A percentile compares a stretch with the other conserved stretches of the same genome.
These are phyloP conservation scores for Coregonus ussuriensis DNA, from an alignment of 2,797 vertebrate species.

Conservation along the genomic window DNA sequence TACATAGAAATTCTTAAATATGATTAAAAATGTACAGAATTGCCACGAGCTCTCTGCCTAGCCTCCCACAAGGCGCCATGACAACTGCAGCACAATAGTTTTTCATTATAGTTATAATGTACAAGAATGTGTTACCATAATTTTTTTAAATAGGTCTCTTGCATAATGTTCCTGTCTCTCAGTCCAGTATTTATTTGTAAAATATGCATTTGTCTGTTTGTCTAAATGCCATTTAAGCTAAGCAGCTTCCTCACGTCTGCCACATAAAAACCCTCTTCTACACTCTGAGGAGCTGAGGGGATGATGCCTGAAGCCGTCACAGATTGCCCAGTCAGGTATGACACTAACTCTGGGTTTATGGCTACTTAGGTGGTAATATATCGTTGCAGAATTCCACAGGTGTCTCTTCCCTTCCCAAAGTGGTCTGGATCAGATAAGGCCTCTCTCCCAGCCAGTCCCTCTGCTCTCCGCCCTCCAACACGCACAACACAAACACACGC, in stretches of 20 bases:
- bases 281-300: neutral
- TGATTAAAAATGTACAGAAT: too few relatives aligned
- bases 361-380: constrained; percentile 73
- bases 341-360: constrained; percentile 53
- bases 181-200: too few relatives aligned
- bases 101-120: too few relatives aligned
- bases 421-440: constrained; percentile 78
- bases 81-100: too few relatives aligned
- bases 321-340: constrained; percentile 36
- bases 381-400: constrained; percentile 68
- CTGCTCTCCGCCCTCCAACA: neutral
- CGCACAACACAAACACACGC: neutral
- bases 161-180: too few relatives aligned
- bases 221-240: neutral
- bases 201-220: too few relatives aligned
- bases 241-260: neutral
- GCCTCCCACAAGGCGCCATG: too few relatives aligned
- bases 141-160: too few relatives aligned
- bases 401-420: constrained; percentile 63
- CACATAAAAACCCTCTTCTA: neutral
- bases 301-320: constrained; percentile 56
- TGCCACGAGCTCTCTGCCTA: too few relatives aligned
- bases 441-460: constrained; percentile 41
- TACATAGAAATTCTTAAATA: too few relatives aligned
- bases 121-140: too few relatives aligned